Conservation (phyloP, 2,113 vertebrate species). For the Lichenostomus cassidix region DNA sequence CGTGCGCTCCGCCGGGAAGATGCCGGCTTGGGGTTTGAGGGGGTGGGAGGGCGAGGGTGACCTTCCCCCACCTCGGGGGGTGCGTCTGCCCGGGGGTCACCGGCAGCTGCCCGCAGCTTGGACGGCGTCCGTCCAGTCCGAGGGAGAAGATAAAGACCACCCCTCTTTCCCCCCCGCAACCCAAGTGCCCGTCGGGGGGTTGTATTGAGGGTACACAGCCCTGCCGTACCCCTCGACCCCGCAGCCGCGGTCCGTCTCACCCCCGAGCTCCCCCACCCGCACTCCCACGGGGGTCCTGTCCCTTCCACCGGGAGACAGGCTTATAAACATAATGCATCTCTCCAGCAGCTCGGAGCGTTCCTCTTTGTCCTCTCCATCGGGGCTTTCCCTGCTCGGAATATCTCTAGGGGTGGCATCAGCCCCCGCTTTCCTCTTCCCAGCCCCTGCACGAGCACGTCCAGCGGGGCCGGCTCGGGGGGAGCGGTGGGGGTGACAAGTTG, state of each 20-base stretch:
- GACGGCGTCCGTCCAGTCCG: neutral
- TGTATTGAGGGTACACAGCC: neutral
- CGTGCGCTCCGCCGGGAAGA: neutral
- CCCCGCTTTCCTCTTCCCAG: neutral
- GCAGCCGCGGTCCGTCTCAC: neutral
- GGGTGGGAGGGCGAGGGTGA: neutral
- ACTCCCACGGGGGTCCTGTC: neutral
- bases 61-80: neutral
- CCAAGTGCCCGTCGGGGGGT: neutral
- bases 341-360: neutral
- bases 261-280: neutral
- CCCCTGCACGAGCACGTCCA: neutral
- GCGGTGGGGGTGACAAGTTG: neutral
- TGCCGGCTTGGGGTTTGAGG: neutral
- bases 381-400: neutral
- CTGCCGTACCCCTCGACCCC: neutral
- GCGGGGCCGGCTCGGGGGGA: neutral
- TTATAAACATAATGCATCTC: neutral
- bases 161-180: too few species aligned
- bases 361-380: slow-evolving; percentile 45
- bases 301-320: neutral
- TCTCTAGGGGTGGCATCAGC: neutral
- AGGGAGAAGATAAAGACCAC: neutral
- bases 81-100: neutral
- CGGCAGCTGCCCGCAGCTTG: neutral